A percentile compares a stretch with the other conserved stretches of the same genome.
phyloP scores from a whole-genome alignment of 2,797 vertebrate species.

The Enteromius mattozi region DNA sequence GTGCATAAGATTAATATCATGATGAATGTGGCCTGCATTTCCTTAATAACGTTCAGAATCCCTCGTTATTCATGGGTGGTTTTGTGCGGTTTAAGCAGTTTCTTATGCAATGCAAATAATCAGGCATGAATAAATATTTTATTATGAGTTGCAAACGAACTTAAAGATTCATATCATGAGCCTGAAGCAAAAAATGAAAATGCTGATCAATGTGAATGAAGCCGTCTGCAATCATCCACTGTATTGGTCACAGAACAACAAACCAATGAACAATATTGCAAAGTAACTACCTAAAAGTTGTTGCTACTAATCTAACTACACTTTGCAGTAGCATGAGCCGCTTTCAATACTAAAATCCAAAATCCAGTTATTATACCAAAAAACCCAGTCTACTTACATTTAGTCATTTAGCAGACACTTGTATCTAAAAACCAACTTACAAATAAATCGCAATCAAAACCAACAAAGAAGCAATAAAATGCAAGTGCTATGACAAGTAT shows the following conservation, averaged over 20 bases:
- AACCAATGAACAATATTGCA: not conserved
- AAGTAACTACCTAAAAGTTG: not conserved
- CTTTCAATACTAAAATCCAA: not conserved
- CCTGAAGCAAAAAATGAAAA: conserved; percentile 9
- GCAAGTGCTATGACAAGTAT: no score
- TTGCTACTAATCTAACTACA: not conserved
- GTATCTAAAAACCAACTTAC: no score
- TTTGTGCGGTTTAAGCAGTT: conserved; percentile 45
- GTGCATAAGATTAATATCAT: conserved; percentile 42
- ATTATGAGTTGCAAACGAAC: conserved; percentile 20
- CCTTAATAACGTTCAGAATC: conserved; percentile 39
- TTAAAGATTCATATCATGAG: conserved; percentile 32
- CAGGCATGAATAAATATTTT: conserved; percentile 45
- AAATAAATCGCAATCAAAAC: no score
- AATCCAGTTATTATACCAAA: no score
- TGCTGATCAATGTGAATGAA: conserved; percentile 29
- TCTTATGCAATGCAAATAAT: conserved; percentile 46
- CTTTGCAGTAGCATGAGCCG: not conserved
- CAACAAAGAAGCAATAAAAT: no score
- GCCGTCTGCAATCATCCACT: not conserved
- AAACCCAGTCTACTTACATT: no score
- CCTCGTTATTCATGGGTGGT: conserved; percentile 22
- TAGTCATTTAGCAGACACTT: no score
- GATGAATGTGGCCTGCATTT: conserved; percentile 39
- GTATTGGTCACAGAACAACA: not conserved